Evolutionary conservation across 2,888 invertebrate genomes (phyloP).

Genomic region (Heliconius cydno): DNA sequence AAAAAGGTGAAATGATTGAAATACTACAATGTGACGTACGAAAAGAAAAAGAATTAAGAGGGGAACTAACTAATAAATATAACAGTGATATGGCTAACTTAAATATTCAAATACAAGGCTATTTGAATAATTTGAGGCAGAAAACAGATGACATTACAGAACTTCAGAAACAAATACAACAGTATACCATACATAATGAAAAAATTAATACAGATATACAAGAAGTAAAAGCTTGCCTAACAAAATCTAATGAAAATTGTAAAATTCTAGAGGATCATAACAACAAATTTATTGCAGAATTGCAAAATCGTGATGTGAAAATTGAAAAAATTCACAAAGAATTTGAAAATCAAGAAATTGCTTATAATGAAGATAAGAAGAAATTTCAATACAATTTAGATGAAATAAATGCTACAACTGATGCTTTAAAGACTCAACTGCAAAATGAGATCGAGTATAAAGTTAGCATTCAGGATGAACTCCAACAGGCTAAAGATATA

Average conservation of each 20-base stretch:
- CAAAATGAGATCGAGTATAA: slow-evolving; percentile 66
- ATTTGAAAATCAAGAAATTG: slow-evolving; percentile 55
- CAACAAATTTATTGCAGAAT: slow-evolving; percentile 55
- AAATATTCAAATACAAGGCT: slow-evolving; percentile 52
- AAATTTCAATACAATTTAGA: slow-evolving; percentile 59
- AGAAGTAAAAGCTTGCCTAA: slow-evolving; percentile 53
- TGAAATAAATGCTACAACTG: slow-evolving; percentile 60
- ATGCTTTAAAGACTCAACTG: slow-evolving; percentile 62
- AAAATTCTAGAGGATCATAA: slow-evolving; percentile 57
- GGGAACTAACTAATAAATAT: slow-evolving; percentile 58
- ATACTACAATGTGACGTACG: slow-evolving; percentile 60
- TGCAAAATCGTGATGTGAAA: slow-evolving; percentile 55
- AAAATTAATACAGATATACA: slow-evolving; percentile 59
- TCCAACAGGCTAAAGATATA: slow-evolving; percentile 43
- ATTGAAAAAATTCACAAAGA: slow-evolving; percentile 58
- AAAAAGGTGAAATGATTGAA: slow-evolving; percentile 69
- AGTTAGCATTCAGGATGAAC: slow-evolving; percentile 58
- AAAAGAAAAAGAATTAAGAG: slow-evolving; percentile 60
- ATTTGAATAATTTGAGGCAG: slow-evolving; percentile 55
- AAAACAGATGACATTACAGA: slow-evolving; percentile 57
- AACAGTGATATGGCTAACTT: slow-evolving; percentile 55
- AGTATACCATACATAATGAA: slow-evolving; percentile 50
- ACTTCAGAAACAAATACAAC: slow-evolving; percentile 55
- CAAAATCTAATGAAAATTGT: slow-evolving; percentile 55
- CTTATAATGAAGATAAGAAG: slow-evolving; percentile 56